Conservation (phyloP, 2,113 vertebrate genomes). For the Columba livia region DNA sequence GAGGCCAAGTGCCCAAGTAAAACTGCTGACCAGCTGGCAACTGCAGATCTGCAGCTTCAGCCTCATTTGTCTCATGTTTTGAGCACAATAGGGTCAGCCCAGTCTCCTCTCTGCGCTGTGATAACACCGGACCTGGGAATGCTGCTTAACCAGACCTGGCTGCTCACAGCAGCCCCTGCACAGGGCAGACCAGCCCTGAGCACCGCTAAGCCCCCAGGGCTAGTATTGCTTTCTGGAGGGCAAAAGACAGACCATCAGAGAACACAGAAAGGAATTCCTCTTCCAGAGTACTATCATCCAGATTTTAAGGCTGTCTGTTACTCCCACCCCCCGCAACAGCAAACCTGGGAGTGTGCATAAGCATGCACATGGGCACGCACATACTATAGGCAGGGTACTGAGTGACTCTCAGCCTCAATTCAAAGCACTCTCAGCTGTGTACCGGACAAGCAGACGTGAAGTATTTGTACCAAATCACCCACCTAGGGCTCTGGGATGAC, state of each 20-base stretch:
- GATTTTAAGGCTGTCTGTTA: background rate
- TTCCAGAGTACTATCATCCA: background rate
- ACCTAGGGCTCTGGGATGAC: background rate
- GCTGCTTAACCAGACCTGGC: background rate
- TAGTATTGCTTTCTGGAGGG: background rate
- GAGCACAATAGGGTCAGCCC: slow-evolving; percentile 12
- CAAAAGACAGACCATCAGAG: background rate
- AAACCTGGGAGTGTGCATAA: background rate
- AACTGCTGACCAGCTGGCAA: slow-evolving; percentile 51
- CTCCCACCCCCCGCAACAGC: background rate
- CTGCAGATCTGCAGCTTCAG: slow-evolving; percentile 11
- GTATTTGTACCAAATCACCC: background rate
- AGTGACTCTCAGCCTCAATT: background rate
- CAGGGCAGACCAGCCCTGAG: rapidly evolving
- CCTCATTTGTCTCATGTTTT: slow-evolving; percentile 17
- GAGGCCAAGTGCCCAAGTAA: background rate
- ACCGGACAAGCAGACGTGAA: background rate
- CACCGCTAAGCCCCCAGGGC: background rate
- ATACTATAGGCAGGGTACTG: background rate
- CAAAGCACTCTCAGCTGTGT: background rate
- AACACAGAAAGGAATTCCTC: background rate
- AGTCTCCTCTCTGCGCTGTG: background rate
- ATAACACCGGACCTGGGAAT: rapidly evolving
- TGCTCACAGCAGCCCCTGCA: background rate
- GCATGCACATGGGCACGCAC: too few species aligned